These are phyloP conservation scores for Peromyscus attwateri DNA, from an alignment of 2,797 vertebrate species.

Conservation along the genomic window DNA sequence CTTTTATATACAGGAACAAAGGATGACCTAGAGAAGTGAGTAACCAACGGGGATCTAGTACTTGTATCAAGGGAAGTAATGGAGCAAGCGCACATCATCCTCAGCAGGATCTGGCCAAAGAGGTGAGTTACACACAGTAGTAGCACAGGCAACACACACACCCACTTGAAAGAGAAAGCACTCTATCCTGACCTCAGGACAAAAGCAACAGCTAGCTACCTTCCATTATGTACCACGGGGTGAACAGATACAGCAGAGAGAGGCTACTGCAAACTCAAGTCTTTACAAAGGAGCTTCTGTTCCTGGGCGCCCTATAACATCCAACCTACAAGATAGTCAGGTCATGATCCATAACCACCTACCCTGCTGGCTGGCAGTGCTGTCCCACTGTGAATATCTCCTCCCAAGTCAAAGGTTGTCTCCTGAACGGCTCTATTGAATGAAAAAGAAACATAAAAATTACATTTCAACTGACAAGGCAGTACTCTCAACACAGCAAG, in stretches of 20 bases:
- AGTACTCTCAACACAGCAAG: not conserved
- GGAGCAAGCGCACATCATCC: accelerated
- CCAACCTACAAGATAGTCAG: not conserved
- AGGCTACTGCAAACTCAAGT: not conserved
- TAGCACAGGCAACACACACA: not conserved
- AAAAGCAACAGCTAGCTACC: not conserved
- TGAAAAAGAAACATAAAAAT: slow-evolving; percentile 39
- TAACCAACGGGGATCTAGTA: accelerated
- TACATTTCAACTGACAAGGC: not conserved
- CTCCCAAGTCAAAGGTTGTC: slow-evolving; percentile 96
- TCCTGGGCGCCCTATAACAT: accelerated
- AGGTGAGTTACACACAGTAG: not conserved
- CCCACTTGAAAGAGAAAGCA: not conserved
- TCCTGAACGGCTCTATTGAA: slow-evolving; percentile 93
- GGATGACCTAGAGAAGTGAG: accelerated
- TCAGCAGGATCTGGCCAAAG: too few species aligned
- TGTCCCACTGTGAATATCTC: slow-evolving; percentile 94
- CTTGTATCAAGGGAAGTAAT: accelerated
- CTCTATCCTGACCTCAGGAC: accelerated
- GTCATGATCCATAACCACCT: not conserved
- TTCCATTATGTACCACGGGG: accelerated
- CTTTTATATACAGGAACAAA: not conserved
- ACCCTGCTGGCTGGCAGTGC: slow-evolving; percentile 96
- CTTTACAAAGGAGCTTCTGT: not conserved
- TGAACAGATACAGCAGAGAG: not conserved